Base-by-base conservation (phyloP, 2,888 invertebrate species). In the Silvanus unidentatus region DNA sequence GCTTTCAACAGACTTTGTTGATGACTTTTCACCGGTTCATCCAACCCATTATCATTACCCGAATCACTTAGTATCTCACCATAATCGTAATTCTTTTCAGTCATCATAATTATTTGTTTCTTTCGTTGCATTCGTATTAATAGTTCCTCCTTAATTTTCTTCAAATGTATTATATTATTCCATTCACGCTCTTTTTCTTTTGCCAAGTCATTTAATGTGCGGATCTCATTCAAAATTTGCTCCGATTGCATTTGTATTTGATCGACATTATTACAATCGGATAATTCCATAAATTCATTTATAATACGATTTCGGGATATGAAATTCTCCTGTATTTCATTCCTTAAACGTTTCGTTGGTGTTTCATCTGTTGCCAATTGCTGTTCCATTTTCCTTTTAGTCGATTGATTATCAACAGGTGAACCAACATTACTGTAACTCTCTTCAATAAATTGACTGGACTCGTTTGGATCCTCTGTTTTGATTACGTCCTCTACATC, bases 111-210 rank as follows among this genome's bases (percentile, higher is more conserved):
- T 2, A 85, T 76, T 58, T 86, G 84, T 58, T 82, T 80, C 56
- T 81, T 78, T 47, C 89, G 76, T 45, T 86, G 75, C 28, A 91
- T 71, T 53, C 90, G 75, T 5, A 86, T 72, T 40, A 86, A 73
- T 14, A 89, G 79, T 63, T 91, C 90, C 63, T 91, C 88, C 72
- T 92, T 91, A 2, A 90, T 77, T 66, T 89, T 89, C 65, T 87
- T 87, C 54, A 89, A 73, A 60, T 88, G 84, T 10, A 91, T 68
- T 42, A 92, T 82, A 47, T 86, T 84, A 66, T 91, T 89, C 86
- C 89, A 88, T 68, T 92, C 91, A 57, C 82, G 79, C 72, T 92
- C 92, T 66, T 91, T 91, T 61, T 84, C 81, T 58, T 81, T 79
- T 0, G 89, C 84, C 40, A 89, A 72, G 58, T 84, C 86, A 51